Evolutionary conservation across 2,797 vertebrate genomes (phyloP).

Genomic region (Thalassophryne amazonica): DNA sequence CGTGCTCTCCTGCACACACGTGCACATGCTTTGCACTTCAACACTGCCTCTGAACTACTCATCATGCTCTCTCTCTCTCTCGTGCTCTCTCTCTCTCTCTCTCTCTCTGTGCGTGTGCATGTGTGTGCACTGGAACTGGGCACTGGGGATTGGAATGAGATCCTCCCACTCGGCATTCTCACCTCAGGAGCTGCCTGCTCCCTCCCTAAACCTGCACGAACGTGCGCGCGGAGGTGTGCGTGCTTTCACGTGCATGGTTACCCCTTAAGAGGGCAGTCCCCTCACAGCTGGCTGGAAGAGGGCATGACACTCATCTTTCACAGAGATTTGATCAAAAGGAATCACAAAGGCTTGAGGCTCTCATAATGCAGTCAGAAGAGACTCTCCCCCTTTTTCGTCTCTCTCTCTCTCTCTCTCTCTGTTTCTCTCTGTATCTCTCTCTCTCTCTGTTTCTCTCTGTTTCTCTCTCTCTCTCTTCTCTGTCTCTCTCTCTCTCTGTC

Average conservation of each 20-base stretch:
- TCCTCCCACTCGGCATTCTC: conserved; percentile 88
- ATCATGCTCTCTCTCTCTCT: conserved; percentile 80
- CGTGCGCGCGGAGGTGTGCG: conserved; percentile 62
- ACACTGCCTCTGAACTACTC: conserved; percentile 86
- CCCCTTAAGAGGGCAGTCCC: conserved; percentile 85
- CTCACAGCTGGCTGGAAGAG: conserved; percentile 87
- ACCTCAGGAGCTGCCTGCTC: conserved; percentile 83
- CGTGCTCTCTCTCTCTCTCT: conserved; percentile 48
- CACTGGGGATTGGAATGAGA: conserved; percentile 88
- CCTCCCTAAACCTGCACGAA: conserved; percentile 63
- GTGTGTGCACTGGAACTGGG: conserved; percentile 77
- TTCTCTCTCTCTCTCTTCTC: conserved; percentile 35
- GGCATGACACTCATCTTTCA: conserved; percentile 95
- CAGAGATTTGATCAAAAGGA: conserved; percentile 95
- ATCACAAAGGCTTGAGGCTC: conserved; percentile 86
- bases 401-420: conserved; percentile 12
- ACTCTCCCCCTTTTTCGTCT: conserved; percentile 33
- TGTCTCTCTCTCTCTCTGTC: conserved; percentile 63
- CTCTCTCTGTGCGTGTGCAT: conserved; percentile 69
- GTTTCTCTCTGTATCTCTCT: conserved; percentile 43
- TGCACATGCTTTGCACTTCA: conserved; percentile 36
- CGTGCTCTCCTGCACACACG: conserved; percentile 76
- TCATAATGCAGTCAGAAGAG: conserved; percentile 85
- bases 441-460: conserved; percentile 60
- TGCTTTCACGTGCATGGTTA: conserved; percentile 50